phyloP scores from a whole-genome alignment of 2,797 vertebrate species.

The Alexandromys oeconomus region DNA sequence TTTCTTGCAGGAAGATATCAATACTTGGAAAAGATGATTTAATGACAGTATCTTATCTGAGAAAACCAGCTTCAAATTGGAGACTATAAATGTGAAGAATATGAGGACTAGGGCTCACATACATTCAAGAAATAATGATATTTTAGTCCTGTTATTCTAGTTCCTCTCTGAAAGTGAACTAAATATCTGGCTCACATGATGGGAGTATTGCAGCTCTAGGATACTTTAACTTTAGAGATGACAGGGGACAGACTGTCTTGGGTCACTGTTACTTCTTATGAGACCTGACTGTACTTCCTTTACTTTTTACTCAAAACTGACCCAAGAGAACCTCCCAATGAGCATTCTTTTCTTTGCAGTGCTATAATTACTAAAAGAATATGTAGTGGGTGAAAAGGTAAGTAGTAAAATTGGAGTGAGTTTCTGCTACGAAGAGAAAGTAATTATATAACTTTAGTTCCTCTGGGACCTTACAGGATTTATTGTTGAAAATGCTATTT shows the following conservation, averaged over 20 bases:
- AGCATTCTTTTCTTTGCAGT: background rate
- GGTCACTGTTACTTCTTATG: background rate
- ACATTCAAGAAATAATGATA: background rate
- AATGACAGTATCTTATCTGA: background rate
- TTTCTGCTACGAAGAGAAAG: background rate
- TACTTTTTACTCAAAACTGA: background rate
- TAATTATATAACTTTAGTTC: background rate
- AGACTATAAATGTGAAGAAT: background rate
- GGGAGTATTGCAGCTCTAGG: background rate
- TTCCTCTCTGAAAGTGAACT: background rate
- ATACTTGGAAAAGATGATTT: background rate
- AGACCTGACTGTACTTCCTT: background rate
- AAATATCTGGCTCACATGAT: background rate
- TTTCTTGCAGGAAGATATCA: background rate
- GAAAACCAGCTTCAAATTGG: background rate
- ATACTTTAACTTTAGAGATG: background rate
- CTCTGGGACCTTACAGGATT: background rate
- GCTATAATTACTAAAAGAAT: background rate
- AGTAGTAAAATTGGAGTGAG: background rate
- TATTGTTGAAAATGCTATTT: background rate
- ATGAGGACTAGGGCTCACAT: background rate
- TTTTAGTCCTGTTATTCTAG: constrained; percentile 2
- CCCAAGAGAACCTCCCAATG: background rate
- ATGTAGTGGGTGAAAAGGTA: background rate
- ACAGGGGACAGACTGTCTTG: background rate